phyloP scores from a whole-genome alignment of 2,797 vertebrate species.

The Falco cherrug region DNA sequence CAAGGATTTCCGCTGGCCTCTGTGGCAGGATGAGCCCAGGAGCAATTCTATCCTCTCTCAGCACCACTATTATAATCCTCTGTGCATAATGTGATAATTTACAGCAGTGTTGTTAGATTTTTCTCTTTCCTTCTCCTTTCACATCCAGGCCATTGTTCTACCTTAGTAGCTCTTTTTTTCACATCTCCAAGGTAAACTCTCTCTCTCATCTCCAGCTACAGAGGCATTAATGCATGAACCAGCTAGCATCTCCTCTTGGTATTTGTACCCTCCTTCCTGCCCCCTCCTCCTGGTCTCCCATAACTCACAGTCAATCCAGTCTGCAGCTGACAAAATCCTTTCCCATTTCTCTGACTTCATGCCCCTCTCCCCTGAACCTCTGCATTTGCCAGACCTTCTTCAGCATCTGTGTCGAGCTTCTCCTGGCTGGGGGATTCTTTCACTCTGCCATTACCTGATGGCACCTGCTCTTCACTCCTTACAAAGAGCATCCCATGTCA shows the following conservation, averaged over 20 bases:
- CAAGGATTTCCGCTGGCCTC: not conserved
- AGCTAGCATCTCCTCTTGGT: not conserved
- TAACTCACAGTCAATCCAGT: not conserved
- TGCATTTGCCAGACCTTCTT: not conserved
- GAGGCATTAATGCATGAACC: not conserved
- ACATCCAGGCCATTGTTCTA: not conserved
- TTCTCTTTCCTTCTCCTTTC: not conserved
- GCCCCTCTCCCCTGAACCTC: accelerated
- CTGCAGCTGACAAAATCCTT: not conserved
- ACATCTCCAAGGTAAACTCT: not conserved
- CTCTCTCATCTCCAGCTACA: not conserved
- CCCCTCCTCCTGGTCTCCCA: not conserved
- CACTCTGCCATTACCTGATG: not conserved
- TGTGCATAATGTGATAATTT: not conserved
- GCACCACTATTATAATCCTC: not conserved
- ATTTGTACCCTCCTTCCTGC: not conserved
- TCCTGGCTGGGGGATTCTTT: not conserved
- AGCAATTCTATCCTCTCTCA: not conserved
- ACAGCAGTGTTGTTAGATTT: not conserved
- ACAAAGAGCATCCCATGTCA: not conserved
- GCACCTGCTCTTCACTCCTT: not conserved
- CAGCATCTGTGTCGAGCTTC: not conserved
- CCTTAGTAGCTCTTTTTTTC: not conserved
- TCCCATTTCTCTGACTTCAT: not conserved
- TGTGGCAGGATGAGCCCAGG: not conserved